phyloP scores from a whole-genome alignment of 2,888 invertebrate genomes.

The Pelosia muscerda region DNA sequence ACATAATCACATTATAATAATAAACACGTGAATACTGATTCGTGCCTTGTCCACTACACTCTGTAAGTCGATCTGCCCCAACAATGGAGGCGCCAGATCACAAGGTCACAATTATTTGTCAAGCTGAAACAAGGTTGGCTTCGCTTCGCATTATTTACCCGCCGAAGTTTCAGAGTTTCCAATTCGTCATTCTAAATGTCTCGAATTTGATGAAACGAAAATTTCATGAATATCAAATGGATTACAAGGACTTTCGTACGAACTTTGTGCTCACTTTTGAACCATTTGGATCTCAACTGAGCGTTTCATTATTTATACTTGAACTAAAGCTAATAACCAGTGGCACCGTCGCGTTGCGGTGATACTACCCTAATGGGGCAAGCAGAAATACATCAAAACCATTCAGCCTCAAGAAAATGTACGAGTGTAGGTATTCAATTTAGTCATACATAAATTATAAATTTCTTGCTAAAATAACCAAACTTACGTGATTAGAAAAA shows the following conservation, averaged over 20 bases:
- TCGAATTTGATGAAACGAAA: conserved; percentile 14
- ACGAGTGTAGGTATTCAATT: no score
- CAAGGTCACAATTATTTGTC: conserved; percentile 23
- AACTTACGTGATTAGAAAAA: no score
- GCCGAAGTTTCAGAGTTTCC: not conserved
- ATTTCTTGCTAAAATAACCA: no score
- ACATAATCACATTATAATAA: not conserved
- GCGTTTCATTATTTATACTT: conserved; percentile 9
- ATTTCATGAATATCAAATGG: conserved; percentile 18
- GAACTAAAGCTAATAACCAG: not conserved
- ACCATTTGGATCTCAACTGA: not conserved
- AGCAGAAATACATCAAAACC: not conserved
- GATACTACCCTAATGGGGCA: not conserved
- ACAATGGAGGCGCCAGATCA: not conserved
- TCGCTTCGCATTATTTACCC: not conserved
- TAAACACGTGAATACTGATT: not conserved
- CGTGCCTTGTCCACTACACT: not conserved
- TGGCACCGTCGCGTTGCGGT: not conserved
- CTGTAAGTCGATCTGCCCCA: not conserved
- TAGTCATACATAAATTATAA: no score
- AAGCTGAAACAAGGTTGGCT: not conserved
- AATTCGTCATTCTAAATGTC: conserved; percentile 8
- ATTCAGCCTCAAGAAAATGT: not conserved
- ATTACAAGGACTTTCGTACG: conserved; percentile 5
- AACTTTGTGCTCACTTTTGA: conserved; percentile 4